Evolutionary conservation across 2,888 invertebrate species (phyloP), one percentile per base, ranked within the genome.

Genomic region (Ceraclea dissimilis): DNA sequence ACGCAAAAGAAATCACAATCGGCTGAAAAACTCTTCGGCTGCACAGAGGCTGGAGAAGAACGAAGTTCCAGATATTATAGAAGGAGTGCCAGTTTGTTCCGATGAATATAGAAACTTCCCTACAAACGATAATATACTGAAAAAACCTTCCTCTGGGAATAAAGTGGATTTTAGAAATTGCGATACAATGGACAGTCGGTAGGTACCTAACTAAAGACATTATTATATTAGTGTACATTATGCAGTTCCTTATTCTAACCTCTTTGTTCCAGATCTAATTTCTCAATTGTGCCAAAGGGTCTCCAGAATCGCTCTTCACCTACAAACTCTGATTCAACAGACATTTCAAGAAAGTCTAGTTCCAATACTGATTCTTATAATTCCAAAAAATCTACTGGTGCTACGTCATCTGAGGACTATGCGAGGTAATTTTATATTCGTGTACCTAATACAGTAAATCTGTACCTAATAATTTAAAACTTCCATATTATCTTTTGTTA

Each of bases 51-150:
- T 74, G 47, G 78, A 78, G 62, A 78, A 77, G 63, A 75, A 67
- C 22, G 77, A 77, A 63, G 77, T 78, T 2, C 78, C 78, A 1
- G 78, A 78, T 56, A 78, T 78, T 2, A 78, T 78, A 18, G 78
- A 78, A 57, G 78, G 76, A 0, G 78, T 78, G 2, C 77, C 78
- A 1, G 78, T 75, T 1, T 77, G 77, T 56, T 71, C 75, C 1
- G 72, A 70, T 5, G 74, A 74, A 51, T 69, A 72, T 52, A 66
- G 66, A 6, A 18, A 70, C 17, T 69, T 69, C 54, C 58, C 58
- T 20, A 67, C 68, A 51, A 70, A 66, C 56, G 69, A 68, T 1
- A 67, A 70, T 10, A 18, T 60, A 10, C 56, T 62, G 1, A 72
- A 72, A 2, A 64, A 70, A 1, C 66, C 34, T 11, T 54, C 55